Evolutionary conservation across 2,113 vertebrate species (phyloP).

Genomic region (Suricata suricatta): DNA sequence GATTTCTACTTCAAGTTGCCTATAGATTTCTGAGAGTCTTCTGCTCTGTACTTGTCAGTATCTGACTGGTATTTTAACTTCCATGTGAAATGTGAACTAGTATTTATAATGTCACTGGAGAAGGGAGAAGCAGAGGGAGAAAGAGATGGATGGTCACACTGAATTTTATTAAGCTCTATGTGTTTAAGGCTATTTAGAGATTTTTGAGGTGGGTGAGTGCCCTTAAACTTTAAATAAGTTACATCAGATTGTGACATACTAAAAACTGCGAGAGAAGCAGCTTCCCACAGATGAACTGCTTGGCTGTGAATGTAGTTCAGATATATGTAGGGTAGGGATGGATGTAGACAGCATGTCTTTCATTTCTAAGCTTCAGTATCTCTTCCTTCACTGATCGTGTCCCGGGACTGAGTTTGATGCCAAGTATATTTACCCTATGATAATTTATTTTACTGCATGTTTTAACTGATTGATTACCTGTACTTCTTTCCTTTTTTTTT

Average conservation of each 20-base stretch:
- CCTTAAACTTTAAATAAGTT: slow-evolving; percentile 8
- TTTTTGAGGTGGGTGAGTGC: neutral
- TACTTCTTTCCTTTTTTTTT: neutral
- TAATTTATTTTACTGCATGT: neutral
- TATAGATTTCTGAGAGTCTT: slow-evolving; percentile 9
- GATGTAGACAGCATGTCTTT: neutral
- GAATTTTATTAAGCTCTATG: neutral
- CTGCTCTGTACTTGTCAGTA: neutral
- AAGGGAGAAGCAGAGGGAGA: neutral
- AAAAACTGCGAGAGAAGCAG: neutral
- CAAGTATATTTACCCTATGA: neutral
- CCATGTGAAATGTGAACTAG: neutral
- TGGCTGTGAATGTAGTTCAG: neutral
- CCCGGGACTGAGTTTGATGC: neutral
- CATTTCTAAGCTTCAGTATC: neutral
- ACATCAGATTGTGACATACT: neutral
- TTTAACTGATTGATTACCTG: neutral
- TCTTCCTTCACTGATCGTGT: neutral
- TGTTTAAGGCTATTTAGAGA: neutral
- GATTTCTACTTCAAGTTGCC: neutral
- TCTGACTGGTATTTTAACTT: slow-evolving; percentile 40
- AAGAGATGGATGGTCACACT: neutral
- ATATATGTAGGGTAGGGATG: neutral
- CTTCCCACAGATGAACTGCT: neutral
- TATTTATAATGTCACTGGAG: slow-evolving; percentile 17